These are phyloP conservation scores for Percopsis omiscomaycus DNA, from an alignment of 2,797 vertebrate genomes.

Conservation along the genomic window DNA sequence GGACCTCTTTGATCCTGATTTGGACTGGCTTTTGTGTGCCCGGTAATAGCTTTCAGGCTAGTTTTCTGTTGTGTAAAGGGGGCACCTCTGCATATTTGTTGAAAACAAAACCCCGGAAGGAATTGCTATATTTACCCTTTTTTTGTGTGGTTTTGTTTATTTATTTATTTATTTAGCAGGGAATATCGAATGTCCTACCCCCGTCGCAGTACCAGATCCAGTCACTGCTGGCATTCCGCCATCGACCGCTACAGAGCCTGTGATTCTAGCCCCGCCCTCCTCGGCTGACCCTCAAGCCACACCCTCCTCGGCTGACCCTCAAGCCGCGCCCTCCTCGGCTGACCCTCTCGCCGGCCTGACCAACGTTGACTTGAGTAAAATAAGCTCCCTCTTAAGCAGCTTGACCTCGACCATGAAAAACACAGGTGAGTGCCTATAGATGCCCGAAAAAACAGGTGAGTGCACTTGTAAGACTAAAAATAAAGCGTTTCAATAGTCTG, in stretches of 20 bases:
- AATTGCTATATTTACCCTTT: background rate
- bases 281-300: background rate
- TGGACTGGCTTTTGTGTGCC: too few species aligned
- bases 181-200: conserved; percentile 63
- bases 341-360: conserved; percentile 74
- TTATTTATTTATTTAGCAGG: conserved; percentile 74
- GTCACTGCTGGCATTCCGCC: conserved; percentile 35
- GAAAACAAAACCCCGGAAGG: too few species aligned
- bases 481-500: too few species aligned
- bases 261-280: conserved; percentile 46
- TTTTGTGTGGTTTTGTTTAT: background rate
- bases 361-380: conserved; percentile 91
- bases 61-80: too few species aligned
- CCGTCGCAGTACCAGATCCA: conserved; percentile 33
- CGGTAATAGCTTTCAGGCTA: too few species aligned
- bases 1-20: too few species aligned
- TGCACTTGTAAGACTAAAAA: too few species aligned
- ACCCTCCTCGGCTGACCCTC: background rate
- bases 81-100: too few species aligned
- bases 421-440: conserved; percentile 79
- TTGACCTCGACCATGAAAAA: conserved; percentile 91
- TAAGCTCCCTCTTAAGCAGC: conserved; percentile 94
- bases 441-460: background rate
- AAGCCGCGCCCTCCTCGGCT: conserved; percentile 9
- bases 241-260: conserved; percentile 22